These are phyloP conservation scores for Carollia perspicillata DNA, from an alignment of 2,113 vertebrate species.

Conservation along the genomic window DNA sequence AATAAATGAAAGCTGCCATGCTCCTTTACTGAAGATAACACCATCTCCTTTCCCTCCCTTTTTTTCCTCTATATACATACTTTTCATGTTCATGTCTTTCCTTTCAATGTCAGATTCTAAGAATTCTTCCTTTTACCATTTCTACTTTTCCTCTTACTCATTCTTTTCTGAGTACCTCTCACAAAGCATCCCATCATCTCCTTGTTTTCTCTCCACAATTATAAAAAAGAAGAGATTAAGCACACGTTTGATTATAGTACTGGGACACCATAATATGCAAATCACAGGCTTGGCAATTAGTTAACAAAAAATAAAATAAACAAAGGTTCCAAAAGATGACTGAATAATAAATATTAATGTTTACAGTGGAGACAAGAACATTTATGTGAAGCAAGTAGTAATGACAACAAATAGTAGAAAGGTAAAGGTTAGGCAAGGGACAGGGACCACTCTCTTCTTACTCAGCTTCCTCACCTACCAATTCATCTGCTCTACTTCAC, in stretches of 20 bases:
- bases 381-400: neutral
- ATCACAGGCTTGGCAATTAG: neutral
- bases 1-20: conserved; percentile 14
- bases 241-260: neutral
- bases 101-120: neutral
- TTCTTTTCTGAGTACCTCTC: neutral
- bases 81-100: conserved; percentile 20
- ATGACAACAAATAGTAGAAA: neutral
- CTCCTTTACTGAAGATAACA: neutral
- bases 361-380: neutral
- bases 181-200: conserved; percentile 11
- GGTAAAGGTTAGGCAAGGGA: neutral
- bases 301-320: conserved; percentile 47
- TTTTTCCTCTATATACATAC: neutral
- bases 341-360: neutral
- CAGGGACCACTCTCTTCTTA: neutral
- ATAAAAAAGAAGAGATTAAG: conserved; percentile 23
- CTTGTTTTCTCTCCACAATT: conserved; percentile 7
- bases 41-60: neutral
- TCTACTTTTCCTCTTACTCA: neutral
- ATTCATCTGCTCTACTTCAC: neutral
- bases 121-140: neutral
- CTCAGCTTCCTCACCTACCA: neutral
- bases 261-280: neutral
- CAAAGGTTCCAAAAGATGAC: neutral